Evolutionary conservation across 37 sponge, comb jelly and placozoan species (phyloP), one percentile per base, ranked within the genome.

Genomic region (Agelas oroides): DNA sequence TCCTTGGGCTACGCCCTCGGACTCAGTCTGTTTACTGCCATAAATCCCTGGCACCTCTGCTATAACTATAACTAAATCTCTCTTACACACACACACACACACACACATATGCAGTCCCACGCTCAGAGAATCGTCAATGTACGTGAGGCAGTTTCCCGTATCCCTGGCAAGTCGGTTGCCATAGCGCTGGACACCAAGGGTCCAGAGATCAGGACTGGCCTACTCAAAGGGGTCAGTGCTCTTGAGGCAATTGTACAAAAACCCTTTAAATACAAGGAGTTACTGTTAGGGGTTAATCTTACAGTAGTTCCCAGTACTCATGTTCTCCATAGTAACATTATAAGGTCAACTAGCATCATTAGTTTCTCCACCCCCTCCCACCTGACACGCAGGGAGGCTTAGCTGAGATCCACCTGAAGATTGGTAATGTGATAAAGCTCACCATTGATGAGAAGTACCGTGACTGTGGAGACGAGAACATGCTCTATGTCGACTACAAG

Each of bases 171-270:
- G 21, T 67, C 67, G 15, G 84, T 98, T 2, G 96, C 93, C 61
- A 94, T 98, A 82, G 99, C 99, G 14, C 85, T 98, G 73, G 99
- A 98, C 77, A 98, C 99, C 58, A 98, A 98, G 76, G 99, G 99
- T 0, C 99, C 99, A 1, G 99, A 98, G 74, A 96, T 98, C 30
- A 60, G 99, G 38, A 96, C 94, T 46, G 99, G 99, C 8, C 79
- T 92, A 14, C 89, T 98, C 56, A 89, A 94, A 77, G 96, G 96
- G 59, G 96, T 91, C 35, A 3, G 46, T 8, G 46, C 6, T 8
- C 3, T 12, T 12, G 3, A 46, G 8, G 46, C 8, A 46, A 8
- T 46, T 46, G 46, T n/a, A n/a, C n/a, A n/a, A n/a, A n/a, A n/a
- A n/a, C n/a, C n/a, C n/a, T n/a, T n/a, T n/a, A n/a, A n/a, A n/a